Percentiles rank a stretch among this genome's conserved stretches.
Conservation (phyloP, 2,888 invertebrate species). For the Micropterix aruncella region DNA sequence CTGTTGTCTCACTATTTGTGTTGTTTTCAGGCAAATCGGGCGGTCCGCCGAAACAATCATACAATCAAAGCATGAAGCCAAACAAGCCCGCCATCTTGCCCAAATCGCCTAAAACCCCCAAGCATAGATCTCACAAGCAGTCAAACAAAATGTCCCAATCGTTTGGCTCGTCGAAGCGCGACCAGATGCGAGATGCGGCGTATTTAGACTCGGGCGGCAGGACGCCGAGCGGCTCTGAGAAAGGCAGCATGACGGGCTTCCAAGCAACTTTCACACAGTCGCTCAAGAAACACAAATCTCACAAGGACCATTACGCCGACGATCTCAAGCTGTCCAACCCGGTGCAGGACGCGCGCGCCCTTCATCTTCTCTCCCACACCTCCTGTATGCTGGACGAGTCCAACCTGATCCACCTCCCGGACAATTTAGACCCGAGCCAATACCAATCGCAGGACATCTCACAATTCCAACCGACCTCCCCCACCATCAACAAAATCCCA, state of each 20-base stretch:
- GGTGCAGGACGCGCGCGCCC: conserved; percentile 26
- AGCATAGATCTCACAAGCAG: conserved; percentile 11
- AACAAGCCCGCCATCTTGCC: conserved; percentile 32
- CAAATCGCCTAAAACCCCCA: conserved; percentile 9
- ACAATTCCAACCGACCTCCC: conserved; percentile 22
- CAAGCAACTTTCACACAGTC: conserved; percentile 36
- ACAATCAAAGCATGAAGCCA: conserved; percentile 39
- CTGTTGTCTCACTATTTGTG: too few species aligned
- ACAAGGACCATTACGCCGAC: neutral
- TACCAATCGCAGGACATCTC: conserved; percentile 24
- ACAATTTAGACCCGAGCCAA: conserved; percentile 15
- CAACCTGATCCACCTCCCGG: conserved; percentile 14
- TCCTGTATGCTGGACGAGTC: conserved; percentile 25
- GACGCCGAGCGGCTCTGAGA: conserved; percentile 9
- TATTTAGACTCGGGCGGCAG: conserved; percentile 10
- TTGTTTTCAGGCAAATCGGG: conserved; percentile 33
- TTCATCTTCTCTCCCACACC: conserved; percentile 29
- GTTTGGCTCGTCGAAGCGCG: conserved; percentile 9
- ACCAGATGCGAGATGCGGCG: conserved; percentile 8
- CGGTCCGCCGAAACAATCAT: conserved; percentile 35
- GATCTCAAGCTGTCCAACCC: conserved; percentile 20
- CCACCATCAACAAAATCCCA: conserved; percentile 18
- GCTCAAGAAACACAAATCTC: conserved; percentile 1
- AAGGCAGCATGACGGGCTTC: conserved; percentile 16
- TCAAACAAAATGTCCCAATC: conserved; percentile 6